Conservation (phyloP, 2,888 invertebrate genomes). For the Phaedon cochleariae region DNA sequence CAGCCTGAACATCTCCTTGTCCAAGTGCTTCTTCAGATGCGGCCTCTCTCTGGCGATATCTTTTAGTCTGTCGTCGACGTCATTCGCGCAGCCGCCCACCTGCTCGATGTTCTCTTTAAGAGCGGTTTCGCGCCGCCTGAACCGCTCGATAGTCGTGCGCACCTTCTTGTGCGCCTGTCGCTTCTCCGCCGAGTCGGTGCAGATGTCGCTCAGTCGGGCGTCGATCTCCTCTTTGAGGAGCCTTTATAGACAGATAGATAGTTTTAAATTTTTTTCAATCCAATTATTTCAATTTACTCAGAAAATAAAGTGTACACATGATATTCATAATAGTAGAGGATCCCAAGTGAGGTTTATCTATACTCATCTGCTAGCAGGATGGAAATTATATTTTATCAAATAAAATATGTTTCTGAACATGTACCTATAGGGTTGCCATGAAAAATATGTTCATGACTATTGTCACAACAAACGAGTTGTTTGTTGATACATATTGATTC, state of each 20-base stretch:
- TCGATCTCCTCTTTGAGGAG: slow-evolving; percentile 54
- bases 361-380: too few species aligned
- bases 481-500: too few species aligned
- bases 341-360: too few species aligned
- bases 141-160: slow-evolving; percentile 48
- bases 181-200: slow-evolving; percentile 48
- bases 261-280: neutral
- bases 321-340: too few species aligned
- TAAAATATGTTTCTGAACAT: too few species aligned
- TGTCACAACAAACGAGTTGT: too few species aligned
- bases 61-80: slow-evolving; percentile 46
- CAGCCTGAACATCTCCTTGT: slow-evolving; percentile 37
- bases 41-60: slow-evolving; percentile 46
- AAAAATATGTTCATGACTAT: too few species aligned
- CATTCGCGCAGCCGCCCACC: slow-evolving; percentile 42
- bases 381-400: too few species aligned
- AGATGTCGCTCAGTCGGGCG: slow-evolving; percentile 51
- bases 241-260: slow-evolving; percentile 36
- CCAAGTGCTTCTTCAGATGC: slow-evolving; percentile 36
- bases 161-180: slow-evolving; percentile 49
- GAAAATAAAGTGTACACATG: too few species aligned
- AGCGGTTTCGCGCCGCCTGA: slow-evolving; percentile 46
- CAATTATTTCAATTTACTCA: too few species aligned
- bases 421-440: too few species aligned
- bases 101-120: slow-evolving; percentile 43